Evolutionary conservation across 2,113 vertebrate species (phyloP), one percentile per base, ranked within the genome.

Genomic region (Cephalopholis sonnerati): DNA sequence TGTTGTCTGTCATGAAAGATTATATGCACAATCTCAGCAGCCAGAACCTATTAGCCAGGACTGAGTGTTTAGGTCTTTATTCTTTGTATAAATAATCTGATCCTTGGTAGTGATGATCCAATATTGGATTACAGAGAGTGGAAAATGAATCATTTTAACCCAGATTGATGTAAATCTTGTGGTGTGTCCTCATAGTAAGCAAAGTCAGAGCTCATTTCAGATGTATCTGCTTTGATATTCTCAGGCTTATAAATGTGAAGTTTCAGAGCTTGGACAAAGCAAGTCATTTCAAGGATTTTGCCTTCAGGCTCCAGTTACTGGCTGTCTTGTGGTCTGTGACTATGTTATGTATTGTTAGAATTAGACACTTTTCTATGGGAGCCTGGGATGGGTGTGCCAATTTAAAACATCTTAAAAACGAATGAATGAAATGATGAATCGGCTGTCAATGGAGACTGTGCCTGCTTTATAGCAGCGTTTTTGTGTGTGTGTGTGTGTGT

Each of bases 71-170:
- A 44, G 1, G 6, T 36, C 15, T 77, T 41, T 27, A 57, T 18
- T 70, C 8, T 71, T 46, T 79, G 54, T 54, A 22, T 39, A 44
- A 54, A 29, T 68, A 66, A 76, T 71, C 3, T 13, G 5, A 48
- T 71, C 11, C 15, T 44, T 27, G 24, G 18, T 48, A 55, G 24
- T 29, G 10, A 2, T 70, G 18, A 74, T 69, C 25, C 20, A 17
- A 3, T 66, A 11, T 32, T 59, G 11, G 24, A 68, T 62, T 20
- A 62, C n/a, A 48, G 24, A 29, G 7, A 27, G 44, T 48, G 63
- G 24, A 13, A 61, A 41, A 57, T 15, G 24, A 32, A 36, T 68
- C 0, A 9, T 55, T n/a, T 39, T 12, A 50, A 27, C 4, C 18
- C 24, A 32, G 16, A 24, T 44, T 4, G 32, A n/a, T 18, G 0